Base-by-base conservation (phyloP, 2,888 invertebrate species). In the Laothoe populi region DNA sequence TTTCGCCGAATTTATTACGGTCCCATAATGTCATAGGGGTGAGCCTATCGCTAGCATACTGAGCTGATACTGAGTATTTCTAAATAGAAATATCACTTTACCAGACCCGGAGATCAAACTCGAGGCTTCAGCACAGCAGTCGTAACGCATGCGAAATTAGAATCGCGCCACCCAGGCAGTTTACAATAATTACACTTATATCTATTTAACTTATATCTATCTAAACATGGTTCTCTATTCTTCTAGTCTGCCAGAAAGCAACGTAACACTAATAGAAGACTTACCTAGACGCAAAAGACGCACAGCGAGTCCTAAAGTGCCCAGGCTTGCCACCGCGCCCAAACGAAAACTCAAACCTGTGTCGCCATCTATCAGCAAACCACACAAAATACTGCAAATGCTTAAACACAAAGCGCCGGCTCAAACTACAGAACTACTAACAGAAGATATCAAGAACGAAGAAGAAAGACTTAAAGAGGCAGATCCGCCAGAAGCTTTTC, bases 401-500 rank as follows among this genome's bases (percentile, higher is more conserved):
- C 81, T 91, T 19, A 85, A 83, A 69, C 79, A 87, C 61, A 87
- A 87, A 40, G 81, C 84, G 0, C 85, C 86, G 0, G 68, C 79
- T 0, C 78, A 81, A 62, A 74, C 75, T 0, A 74, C 75, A 0
- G 70, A 75, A 4, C 60, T 79, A 8, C 63, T 81, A 0, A 69
- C 73, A 0, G 77, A 80, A 0, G 71, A 73, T 2, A 38, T 72
- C 0, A 82, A 83, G 64, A 68, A 70, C 19, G 75, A 79, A 0
- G 82, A 81, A 1, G 75, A 79, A 0, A 63, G 62, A 23, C 57
- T 70, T 0, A 75, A 75, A 0, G 90, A 90, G 66, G 86, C 69
- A 0, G 87, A 86, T 11, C 86, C 92, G 0, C 90, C 92, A 0
- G 88, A 88, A 67, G 87, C 90, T 0, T 90, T 90, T 68, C 83